phyloP scores from a whole-genome alignment of 2,797 vertebrate genomes.

The Stomatorhinus walkeri region DNA sequence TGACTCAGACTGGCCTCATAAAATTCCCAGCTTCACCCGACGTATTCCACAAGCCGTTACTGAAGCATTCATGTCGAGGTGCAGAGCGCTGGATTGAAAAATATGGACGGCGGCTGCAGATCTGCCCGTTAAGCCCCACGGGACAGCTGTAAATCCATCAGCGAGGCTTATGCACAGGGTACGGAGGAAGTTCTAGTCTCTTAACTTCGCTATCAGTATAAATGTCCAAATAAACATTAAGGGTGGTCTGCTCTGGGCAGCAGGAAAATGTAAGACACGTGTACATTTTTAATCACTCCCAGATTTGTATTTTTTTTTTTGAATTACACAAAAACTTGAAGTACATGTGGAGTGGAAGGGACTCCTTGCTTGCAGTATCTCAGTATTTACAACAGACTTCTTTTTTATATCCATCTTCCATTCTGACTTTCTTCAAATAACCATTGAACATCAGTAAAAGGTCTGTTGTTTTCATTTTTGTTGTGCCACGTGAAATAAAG shows the following conservation, averaged over 20 bases:
- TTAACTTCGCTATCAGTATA: background rate
- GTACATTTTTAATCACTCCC: slow-evolving; percentile 10
- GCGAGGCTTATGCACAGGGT: background rate
- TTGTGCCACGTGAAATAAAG: background rate
- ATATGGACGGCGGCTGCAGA: background rate
- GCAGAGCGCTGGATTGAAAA: background rate
- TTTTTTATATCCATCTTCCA: background rate
- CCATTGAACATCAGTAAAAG: background rate
- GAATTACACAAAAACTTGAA: background rate
- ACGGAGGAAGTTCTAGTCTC: background rate
- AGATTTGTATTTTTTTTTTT: slow-evolving; percentile 18
- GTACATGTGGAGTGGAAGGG: background rate
- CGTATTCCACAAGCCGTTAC: background rate
- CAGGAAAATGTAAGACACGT: slow-evolving; percentile 6
- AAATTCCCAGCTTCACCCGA: background rate
- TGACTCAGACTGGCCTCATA: background rate
- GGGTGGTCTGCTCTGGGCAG: slow-evolving; percentile 21
- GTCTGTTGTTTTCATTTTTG: background rate
- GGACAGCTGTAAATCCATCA: background rate
- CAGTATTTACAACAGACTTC: background rate
- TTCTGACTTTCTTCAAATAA: background rate
- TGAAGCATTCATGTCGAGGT: background rate
- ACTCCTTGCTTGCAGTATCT: background rate
- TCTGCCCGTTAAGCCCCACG: background rate
- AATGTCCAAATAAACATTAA: slow-evolving; percentile 13